Base-by-base conservation (phyloP, 2,797 vertebrate species). In the Sternarchorhynchus goeldii region DNA sequence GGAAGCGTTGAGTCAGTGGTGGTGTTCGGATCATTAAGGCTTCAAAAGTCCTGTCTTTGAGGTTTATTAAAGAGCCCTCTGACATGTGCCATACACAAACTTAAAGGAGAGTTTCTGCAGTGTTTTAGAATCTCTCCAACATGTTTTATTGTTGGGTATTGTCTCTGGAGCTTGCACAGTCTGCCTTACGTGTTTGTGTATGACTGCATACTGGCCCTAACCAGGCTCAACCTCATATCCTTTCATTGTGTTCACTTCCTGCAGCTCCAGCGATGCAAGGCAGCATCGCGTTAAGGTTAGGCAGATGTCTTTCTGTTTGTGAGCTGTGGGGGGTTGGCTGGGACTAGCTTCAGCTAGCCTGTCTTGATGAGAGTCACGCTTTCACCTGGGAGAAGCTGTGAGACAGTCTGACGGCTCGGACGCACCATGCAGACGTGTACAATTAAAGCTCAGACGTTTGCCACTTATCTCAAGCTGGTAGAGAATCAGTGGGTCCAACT, bases 11-110 rank as follows among this genome's bases (percentile, higher is more conserved):
- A 16, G 21, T 50, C 58, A 32, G 59, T 53, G 60, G 71, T 80
- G 64, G 41, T 39, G 41, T 20, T 53, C 3, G 31, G 73, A 60
- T 75, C 78, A 69, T 67, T 68, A 76, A 17, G 6, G 60, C 16
- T 14, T 62, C 55, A 62, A 77, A 73, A 31, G 73, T 29, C 10
- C 29, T n/a, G 29, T 53, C 39, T 69, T 69, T 58, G 78, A 70
- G 63, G 65, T 58, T 63, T 55, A 2, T 5, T 6, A 4, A 29
- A 64, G 29, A 20, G 41, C 3, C n/a, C 59, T 17, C n/a, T 59
- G 70, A 65, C 71, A 25, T 29, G 63, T 41, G n/a, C 7, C n/a
- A 5, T 32, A 17, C 70, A 58, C 14, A 16, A 16, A 31, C 31
- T 59, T 70, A 25, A 67, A 31, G 64, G 36, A 36, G 34, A 36